Percentiles rank a stretch among this genome's conserved stretches.
These are phyloP conservation scores for Thereva unica DNA, from an alignment of 2,888 invertebrate species.

Conservation along the genomic window DNA sequence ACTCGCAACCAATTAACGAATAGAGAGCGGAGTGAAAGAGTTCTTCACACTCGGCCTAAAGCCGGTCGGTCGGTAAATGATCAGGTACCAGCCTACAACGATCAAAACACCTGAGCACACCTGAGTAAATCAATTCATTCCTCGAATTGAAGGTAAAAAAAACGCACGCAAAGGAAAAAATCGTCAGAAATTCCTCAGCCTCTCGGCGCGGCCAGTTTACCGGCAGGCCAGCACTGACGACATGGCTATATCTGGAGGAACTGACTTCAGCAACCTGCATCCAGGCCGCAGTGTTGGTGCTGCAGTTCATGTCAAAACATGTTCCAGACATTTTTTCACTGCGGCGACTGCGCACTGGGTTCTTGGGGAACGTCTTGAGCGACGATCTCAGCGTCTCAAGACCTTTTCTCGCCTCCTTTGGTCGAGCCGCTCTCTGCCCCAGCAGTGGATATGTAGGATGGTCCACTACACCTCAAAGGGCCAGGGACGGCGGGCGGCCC, in stretches of 20 bases:
- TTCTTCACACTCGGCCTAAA: constrained; percentile 36
- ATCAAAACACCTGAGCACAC: constrained; percentile 49
- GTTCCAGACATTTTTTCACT: constrained; percentile 24
- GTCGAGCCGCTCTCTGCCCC: constrained; percentile 11
- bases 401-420: constrained; percentile 20
- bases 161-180: constrained; percentile 17
- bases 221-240: neutral
- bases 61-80: constrained; percentile 28
- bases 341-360: constrained; percentile 8
- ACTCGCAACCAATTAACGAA: constrained; percentile 40
- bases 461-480: no score
- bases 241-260: neutral
- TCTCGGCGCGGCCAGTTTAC: constrained; percentile 15
- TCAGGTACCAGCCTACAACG: constrained; percentile 37
- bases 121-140: constrained; percentile 60
- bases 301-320: constrained; percentile 33
- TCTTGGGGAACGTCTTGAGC: constrained; percentile 5
- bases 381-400: constrained; percentile 3
- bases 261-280: constrained; percentile 23
- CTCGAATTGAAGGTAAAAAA: constrained; percentile 51
- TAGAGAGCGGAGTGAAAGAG: constrained; percentile 23
- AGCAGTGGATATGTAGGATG: no score
- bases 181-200: constrained; percentile 25
- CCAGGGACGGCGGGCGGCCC: no score
- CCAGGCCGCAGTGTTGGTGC: constrained; percentile 24